A percentile compares a stretch with the other conserved stretches of the same genome.
Conservation (phyloP, 2,888 invertebrate species). For the Apamea epomidion region DNA sequence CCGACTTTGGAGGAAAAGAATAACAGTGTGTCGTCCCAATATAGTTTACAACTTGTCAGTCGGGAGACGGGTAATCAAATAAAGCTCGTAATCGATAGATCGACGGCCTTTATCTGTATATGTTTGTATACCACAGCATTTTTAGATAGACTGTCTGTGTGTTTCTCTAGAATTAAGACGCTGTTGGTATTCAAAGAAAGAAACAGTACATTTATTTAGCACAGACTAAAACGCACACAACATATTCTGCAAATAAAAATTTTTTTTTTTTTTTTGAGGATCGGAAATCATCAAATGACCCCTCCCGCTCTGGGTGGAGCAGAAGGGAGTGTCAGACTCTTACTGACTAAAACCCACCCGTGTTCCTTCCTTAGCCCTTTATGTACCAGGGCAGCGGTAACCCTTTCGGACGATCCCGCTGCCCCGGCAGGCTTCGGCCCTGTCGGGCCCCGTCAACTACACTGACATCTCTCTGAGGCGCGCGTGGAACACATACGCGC, state of each 20-base stretch:
- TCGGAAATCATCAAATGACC: no score
- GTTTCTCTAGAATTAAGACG: neutral
- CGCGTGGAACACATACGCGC: no score
- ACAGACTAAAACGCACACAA: neutral
- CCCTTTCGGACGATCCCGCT: no score
- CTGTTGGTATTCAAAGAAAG: neutral
- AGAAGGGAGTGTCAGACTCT: no score
- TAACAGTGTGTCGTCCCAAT: conserved; percentile 42
- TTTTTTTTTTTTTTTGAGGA: no score
- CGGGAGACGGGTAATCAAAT: conserved; percentile 53
- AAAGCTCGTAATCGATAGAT: conserved; percentile 40
- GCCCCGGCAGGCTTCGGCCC: no score
- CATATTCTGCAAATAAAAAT: neutral
- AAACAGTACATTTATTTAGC: neutral
- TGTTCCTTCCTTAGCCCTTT: no score
- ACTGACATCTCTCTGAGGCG: no score
- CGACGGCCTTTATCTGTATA: neutral
- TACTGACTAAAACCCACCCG: no score
- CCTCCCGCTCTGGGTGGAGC: no score
- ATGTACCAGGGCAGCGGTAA: no score
- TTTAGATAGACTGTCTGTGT: conserved; percentile 2
- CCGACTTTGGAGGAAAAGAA: conserved; percentile 43
- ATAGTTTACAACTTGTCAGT: conserved; percentile 53
- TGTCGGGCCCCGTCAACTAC: no score
- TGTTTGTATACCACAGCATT: conserved; percentile 8